phyloP scores from a whole-genome alignment of 1,140 invertebrate species.

The Lysiphlebus fabarum region DNA sequence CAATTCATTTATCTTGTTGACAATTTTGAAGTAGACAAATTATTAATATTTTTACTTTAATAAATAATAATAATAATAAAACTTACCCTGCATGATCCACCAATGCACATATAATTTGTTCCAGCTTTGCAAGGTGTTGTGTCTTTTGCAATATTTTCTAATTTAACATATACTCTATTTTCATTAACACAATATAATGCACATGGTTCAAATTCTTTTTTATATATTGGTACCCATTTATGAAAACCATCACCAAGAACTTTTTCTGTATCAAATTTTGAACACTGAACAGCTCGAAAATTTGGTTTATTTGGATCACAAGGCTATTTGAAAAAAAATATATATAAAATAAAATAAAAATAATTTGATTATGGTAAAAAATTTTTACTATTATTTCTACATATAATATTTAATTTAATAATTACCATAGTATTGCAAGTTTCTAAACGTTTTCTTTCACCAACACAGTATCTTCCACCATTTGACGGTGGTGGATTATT shows the following conservation, averaged over 20 bases:
- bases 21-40: no score
- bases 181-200: conserved; percentile 60
- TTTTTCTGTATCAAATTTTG: conserved; percentile 54
- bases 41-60: no score
- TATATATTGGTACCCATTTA: conserved; percentile 57
- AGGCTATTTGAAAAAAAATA: conserved; percentile 47
- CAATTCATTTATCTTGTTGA: no score
- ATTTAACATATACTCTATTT: conserved; percentile 44
- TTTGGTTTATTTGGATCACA: conserved; percentile 56
- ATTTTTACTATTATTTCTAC: background rate
- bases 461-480: conserved; percentile 63
- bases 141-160: conserved; percentile 50
- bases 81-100: conserved; percentile 57
- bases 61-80: background rate
- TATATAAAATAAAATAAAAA: background rate
- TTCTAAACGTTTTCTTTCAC: conserved; percentile 52
- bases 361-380: background rate
- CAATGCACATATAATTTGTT: conserved; percentile 60
- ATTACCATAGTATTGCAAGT: conserved; percentile 63
- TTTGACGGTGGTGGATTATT: conserved; percentile 59
- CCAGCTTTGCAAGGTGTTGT: conserved; percentile 62
- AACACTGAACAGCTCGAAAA: conserved; percentile 62
- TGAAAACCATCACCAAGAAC: conserved; percentile 41
- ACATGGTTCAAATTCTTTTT: conserved; percentile 55
- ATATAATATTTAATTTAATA: background rate